Evolutionary conservation across 2,113 vertebrate species (phyloP), one percentile per base, ranked within the genome.

Genomic region (Lynx canadensis): DNA sequence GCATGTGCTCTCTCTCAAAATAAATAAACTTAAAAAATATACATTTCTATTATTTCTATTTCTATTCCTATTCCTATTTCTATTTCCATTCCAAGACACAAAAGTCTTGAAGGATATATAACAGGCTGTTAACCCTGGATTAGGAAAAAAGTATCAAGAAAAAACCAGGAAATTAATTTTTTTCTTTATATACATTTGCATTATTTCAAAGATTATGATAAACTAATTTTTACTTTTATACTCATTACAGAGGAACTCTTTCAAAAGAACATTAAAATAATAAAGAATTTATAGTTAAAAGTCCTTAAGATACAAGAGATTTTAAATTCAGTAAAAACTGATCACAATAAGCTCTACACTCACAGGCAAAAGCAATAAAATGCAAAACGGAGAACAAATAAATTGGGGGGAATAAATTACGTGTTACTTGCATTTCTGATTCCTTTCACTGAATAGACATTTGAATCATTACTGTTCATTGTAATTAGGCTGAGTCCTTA

Each of bases 261-360:
- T 80, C 11, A 73, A 73, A 73, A 76, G 12, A 79, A 69, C 29
- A 78, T 48, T 74, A 29, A 95, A 96, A 18, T 25, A 79, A 41
- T 89, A 48, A 76, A 60, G 2, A 45, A 84, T 52, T 83, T 50
- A 31, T 33, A 86, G 45, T 50, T 95, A 76, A 79, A 78, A 81
- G 65, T 80, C 55, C 11, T 71, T 88, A 83, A 79, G 80, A 93
- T 80, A 38, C 19, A 80, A 65, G 16, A 21, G 16, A 82, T 63
- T 94, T 93, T 52, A 82, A 87, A 82, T 76, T 93, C 60, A 94
- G 50, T 94, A 94, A 91, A 97, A 91, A 29, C 13, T 81, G 19
- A 50, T 91, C 66, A 87, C 27, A 68, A 8, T 87, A 74, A 87
- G 48, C 18, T 92, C 21, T 71, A 29, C 33, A 45, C 3, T 50